Base-by-base conservation (phyloP, 2,797 vertebrate genomes). In the Sciurus carolinensis region DNA sequence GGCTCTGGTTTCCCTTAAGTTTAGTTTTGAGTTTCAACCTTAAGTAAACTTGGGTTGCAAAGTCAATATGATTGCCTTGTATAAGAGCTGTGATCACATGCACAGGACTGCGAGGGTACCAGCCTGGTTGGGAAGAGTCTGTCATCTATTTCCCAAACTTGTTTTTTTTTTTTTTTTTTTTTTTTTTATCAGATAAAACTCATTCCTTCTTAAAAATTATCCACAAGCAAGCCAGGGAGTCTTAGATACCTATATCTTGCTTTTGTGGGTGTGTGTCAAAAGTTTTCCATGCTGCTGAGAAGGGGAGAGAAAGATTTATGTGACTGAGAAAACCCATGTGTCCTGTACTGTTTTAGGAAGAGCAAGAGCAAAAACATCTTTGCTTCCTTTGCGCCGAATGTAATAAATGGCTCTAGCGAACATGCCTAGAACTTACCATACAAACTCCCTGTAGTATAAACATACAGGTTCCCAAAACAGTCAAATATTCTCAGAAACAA, bases 11-110 rank as follows among this genome's bases (percentile, higher is more conserved):
- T 82, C 71, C 17, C 59, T 79, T 33, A 66, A 95, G 72, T 93
- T 81, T 69, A 47, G 80, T 73, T 91, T 82, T 92, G 69, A 94
- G 75, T 94, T 97, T 96, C 83, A 81, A 54, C 59, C 47, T 87
- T 92, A 84, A 91, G 79, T 76, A 47, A 89, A 94, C n/a, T 71
- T 30, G 69, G 44, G 33, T 81, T 87, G 85, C 57, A 67, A 86
- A 44, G 26, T 59, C 88, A 57, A 3, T 44, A 30, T 44, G 1
- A 91, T 44, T 73, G 26, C 67, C 17, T 36, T 47, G 18, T 42
- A n/a, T 9, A 4, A 62, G 62, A 44, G 7, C 50, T 87, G 79
- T 62, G 30, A 9, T 44, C 24, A 5, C 39, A 17, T 2, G 39
- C 50, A 14, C 1, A 13, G 52, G 26, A 36, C 33, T 39, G 3